Base-by-base conservation (phyloP, 2,888 invertebrate species). In the Chydorus sphaericus region DNA sequence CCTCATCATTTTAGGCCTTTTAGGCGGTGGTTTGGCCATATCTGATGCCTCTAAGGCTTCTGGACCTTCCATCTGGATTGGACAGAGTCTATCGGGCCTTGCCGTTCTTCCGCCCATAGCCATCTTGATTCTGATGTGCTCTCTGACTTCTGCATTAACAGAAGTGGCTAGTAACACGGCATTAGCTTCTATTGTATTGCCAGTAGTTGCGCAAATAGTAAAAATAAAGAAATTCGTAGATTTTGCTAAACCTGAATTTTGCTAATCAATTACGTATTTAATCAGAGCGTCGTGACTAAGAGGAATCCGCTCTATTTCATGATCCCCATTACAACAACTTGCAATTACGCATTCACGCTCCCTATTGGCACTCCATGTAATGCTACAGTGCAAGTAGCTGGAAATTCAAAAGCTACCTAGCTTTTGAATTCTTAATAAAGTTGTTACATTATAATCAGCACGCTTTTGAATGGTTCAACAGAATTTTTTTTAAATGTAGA, bases 111-210 rank as follows among this genome's bases (percentile, higher is more conserved):
- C 80, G 11, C 73, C 78, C 7, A 69, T 78, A 37, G 68, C 79
- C 10, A 80, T 91, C 33, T 73, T 91, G 57, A 69, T 88, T 29
- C 79, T 88, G 4, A 81, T 90, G 14, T 82, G 85, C 59, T 63
- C 84, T 4, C 79, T 89, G 44, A 83, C 87, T 0, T 84, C 88
- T 62, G 75, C 82, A 61, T 74, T 89, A 57, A 94, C 93, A 0
- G 91, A 93, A 69, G 82, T 93, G 65, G 87, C 89, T 1, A 85
- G 87, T 31, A 93, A 93, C 67, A 87, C 90, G 1, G 91, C 91
- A 49, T 85, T 89, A 38, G 89, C 90, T 1, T 89, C 87, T 64
- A 83, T 92, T 29, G 79, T 92, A 61, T 71, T 91, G 60, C 89
- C 91, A 5, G 86, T 90, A n/a, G 71, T 90, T 54, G 82, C 82